Base-by-base conservation (phyloP, 2,113 vertebrate species). In the Saccopteryx leptura region DNA sequence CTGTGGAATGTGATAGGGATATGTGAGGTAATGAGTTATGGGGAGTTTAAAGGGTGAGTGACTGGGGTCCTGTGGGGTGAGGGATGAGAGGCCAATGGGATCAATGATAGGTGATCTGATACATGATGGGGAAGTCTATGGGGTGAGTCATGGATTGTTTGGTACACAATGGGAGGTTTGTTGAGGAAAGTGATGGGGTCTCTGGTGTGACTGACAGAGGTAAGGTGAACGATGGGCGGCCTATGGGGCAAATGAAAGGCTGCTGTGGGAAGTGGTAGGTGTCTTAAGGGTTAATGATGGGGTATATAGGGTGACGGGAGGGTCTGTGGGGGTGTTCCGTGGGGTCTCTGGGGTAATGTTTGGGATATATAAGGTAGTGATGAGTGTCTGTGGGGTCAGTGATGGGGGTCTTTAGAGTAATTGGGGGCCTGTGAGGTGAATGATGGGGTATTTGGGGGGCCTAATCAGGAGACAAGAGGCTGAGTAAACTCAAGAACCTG, bases 401-500 rank as follows among this genome's bases (percentile, higher is more conserved):
- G 31, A 81, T 56, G 54, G 71, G 69, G 19, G 24, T 95, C 33
- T 84, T 69, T 79, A 28, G 65, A 81, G 48, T 90, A 56, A 60
- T 21, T n/a, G 63, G 71, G 68, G 31, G 6, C 58, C 39, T 90
- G 18, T 50, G 75, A 69, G n/a, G 39, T 69, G 69, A 88, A 28
- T 91, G 19, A 81, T 82, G 31, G 72, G 26, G 19, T 88, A 2
- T 74, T 39, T 84, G 28, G 61, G 31, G 19, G 21, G 19, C 54
- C 24, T 92, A 80, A 88, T 88, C 50, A 82, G 80, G 80, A 92
- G 26, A 63, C 61, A 92, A 39, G 23, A 71, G 52, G 63, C 13
- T 94, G 63, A 91, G 54, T 86, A 63, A 91, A 93, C 17, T 82
- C 13, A 74, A 81, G 85, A 81, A 65, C 76, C 26, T 74, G 58